Base-by-base conservation (phyloP, 2,888 invertebrate species). In the Tanaodytes sp. region DNA sequence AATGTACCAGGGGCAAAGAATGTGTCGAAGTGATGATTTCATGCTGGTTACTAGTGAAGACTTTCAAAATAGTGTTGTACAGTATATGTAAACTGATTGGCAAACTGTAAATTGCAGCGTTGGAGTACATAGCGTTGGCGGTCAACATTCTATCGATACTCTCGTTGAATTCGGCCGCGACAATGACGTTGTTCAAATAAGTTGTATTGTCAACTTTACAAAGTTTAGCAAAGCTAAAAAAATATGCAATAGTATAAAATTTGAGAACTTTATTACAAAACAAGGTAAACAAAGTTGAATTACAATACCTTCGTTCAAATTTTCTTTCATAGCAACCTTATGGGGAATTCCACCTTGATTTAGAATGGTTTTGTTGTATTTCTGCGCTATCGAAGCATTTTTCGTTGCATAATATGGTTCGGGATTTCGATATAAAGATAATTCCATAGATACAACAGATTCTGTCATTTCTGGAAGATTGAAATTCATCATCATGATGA, bases 11-110 rank as follows among this genome's bases (percentile, higher is more conserved):
- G 0, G 84, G 84, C 19, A 84, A 72, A 33, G 77, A 71, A 42
- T 82, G 80, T 1, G 74, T 77, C 0, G 78, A 73, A 9, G 77
- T 11, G 14, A 69, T 65, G 20, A 84, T 84, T 1, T 74, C 76
- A 51, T 78, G 77, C 12, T 81, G 72, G 11, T 78, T 72, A 2
- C 77, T 76, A 0, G 75, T 77, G 0, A 75, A 14, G 5, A 46
- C 66, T 62, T 81, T 82, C 6, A 86, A 67, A 5, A 86, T 55
- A 20, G 87, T 36, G 77, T 89, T 89, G 19, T 86, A 79, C 2
- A 89, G 72, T 59, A 88, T 64, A 82, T 88, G 88, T 14, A 89
- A 72, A 0, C 87, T 87, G 1, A 88, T 84, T 0, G 90, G 89
- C 6, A 88, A 85, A 42, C 88, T 86, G 82, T 89, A 89, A 0